Evolutionary conservation across 2,113 vertebrate species (phyloP), one percentile per base, ranked within the genome.

Genomic region (Phaethon lepturus): DNA sequence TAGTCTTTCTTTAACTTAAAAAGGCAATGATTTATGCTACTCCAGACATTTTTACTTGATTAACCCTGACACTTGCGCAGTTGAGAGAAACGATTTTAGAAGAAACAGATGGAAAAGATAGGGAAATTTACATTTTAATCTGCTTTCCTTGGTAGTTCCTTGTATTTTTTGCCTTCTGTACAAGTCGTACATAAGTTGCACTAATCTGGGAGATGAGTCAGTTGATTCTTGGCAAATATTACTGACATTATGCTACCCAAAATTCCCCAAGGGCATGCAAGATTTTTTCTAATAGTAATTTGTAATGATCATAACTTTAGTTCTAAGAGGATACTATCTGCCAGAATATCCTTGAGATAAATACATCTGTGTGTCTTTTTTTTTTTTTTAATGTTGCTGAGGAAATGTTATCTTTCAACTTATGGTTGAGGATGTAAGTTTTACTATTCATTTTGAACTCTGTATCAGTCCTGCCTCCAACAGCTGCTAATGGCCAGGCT

Each of bases 41-140:
- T 66, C 10, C 22, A 79, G 62, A 50, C 33, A 42, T 58, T 80
- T 90, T 74, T 47, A 24, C 31, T 80, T 88, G 14, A 83, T 76
- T 84, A 86, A 13, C 19, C 31, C 31, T 71, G 64, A 59, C 25
- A 45, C 4, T 4, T 86, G 59, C 9, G 0, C 15, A 35, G 59
- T 84, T 77, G 31, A 73, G n/a, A 76, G 15, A 80, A 95, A 69
- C 2, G 0, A 33, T 69, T 91, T 74, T 84, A 42, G 53, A 93
- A 68, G 52, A 88, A 94, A 86, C 49, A 86, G 44, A 40, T 64
- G 80, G 86, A 69, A 96, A 91, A 56, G 14, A 55, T 17, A 66
- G 38, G 67, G 52, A 64, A 75, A 94, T 95, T 72, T 94, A 63
- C 66, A 55, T 84, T 87, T 77, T 79, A 47, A 56, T 84, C 17